Evolutionary conservation across 2,888 invertebrate species (phyloP).

Genomic region (Tuta absoluta): DNA sequence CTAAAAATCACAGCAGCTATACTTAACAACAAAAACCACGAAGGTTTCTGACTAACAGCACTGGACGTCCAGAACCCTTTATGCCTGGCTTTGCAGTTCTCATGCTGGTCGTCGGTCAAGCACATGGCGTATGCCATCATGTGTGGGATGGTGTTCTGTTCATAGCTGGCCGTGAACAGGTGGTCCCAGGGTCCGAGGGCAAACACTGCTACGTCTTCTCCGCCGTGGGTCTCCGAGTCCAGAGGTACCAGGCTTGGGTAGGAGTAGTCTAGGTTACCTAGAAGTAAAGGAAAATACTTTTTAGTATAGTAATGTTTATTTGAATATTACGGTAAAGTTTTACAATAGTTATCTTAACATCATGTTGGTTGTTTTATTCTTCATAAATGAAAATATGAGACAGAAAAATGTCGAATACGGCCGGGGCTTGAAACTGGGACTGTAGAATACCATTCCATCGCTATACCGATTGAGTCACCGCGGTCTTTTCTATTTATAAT

Average conservation of each 20-base stretch:
- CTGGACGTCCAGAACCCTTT: slow-evolving; percentile 43
- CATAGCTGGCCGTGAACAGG: slow-evolving; percentile 88
- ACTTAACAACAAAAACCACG: slow-evolving; percentile 33
- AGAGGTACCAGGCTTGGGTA: slow-evolving; percentile 84
- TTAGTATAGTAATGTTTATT: background rate
- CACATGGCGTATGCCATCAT: slow-evolving; percentile 88
- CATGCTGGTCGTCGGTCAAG: slow-evolving; percentile 76
- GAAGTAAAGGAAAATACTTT: background rate
- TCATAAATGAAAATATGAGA: too few species aligned
- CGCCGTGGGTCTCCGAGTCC: slow-evolving; percentile 86
- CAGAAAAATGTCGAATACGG: too few species aligned
- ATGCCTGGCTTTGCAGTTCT: slow-evolving; percentile 49
- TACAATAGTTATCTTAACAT: too few species aligned
- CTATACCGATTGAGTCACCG: too few species aligned
- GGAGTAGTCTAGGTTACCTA: slow-evolving; percentile 71
- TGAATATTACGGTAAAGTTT: too few species aligned
- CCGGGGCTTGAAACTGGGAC: too few species aligned
- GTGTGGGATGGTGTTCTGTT: slow-evolving; percentile 89
- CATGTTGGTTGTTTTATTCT: too few species aligned
- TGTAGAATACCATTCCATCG: too few species aligned
- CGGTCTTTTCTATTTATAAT: too few species aligned
- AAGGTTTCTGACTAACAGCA: slow-evolving; percentile 32
- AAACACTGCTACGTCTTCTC: slow-evolving; percentile 89
- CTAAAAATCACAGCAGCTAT: slow-evolving; percentile 54
- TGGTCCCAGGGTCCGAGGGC: slow-evolving; percentile 89